A percentile compares a stretch with the other conserved stretches of the same genome.
phyloP scores from a whole-genome alignment of 2,113 vertebrate species.

The Callocephalon fimbriatum region DNA sequence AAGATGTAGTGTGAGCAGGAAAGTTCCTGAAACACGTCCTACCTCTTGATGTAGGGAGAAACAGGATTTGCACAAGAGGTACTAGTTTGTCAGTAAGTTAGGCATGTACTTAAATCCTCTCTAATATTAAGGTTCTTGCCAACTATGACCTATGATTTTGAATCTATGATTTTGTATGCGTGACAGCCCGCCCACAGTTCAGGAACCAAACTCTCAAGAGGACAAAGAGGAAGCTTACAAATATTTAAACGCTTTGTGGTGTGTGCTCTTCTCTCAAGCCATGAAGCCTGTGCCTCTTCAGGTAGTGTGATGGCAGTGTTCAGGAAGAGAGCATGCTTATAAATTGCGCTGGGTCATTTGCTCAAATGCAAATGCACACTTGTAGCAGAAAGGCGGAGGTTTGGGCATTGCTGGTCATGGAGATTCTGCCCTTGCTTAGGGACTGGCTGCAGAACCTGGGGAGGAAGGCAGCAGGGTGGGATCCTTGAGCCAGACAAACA shows the following conservation, averaged over 20 bases:
- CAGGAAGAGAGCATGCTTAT: background rate
- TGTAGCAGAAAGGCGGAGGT: background rate
- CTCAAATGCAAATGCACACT: background rate
- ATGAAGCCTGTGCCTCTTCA: background rate
- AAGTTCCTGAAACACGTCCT: background rate
- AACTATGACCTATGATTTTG: background rate
- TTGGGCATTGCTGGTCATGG: background rate
- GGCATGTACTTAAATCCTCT: background rate
- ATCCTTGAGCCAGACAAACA: background rate
- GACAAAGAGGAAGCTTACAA: background rate
- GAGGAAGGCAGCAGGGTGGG: background rate
- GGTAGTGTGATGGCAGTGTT: background rate
- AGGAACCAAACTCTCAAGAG: background rate
- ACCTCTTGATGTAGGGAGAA: background rate
- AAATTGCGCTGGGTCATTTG: fast-evolving
- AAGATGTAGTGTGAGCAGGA: background rate
- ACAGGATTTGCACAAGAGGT: background rate
- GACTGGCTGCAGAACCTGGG: background rate
- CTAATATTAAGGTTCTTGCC: background rate
- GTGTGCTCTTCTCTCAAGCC: background rate
- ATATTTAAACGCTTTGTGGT: background rate
- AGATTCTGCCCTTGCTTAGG: background rate
- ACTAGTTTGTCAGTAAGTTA: background rate
- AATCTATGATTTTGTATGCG: fast-evolving
- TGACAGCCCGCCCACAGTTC: background rate